Evolutionary conservation across 2,797 vertebrate species (phyloP).

Genomic region (Dendrocincla tyrannina): DNA sequence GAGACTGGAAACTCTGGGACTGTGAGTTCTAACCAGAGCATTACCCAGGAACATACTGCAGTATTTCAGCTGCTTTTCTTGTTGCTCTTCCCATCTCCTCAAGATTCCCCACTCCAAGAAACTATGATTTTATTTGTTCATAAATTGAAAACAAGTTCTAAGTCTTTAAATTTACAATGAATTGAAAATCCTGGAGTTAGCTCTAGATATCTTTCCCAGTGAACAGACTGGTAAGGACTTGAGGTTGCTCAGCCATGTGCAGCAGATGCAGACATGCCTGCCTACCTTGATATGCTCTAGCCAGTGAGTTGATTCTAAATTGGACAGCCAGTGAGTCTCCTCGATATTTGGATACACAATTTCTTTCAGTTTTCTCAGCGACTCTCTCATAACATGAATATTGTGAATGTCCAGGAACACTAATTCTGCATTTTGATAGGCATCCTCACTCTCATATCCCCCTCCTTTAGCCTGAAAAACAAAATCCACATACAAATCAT

Average conservation of each 20-base stretch:
- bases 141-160: background rate
- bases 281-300: constrained; percentile 96
- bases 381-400: constrained; percentile 98
- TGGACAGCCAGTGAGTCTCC: constrained; percentile 95
- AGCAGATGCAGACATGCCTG: background rate
- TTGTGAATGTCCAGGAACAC: constrained; percentile 98
- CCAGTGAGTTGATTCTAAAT: constrained; percentile 97
- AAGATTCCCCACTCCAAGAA: background rate
- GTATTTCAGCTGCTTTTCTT: background rate
- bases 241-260: background rate
- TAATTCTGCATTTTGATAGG: constrained; percentile 97
- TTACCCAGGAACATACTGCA: background rate
- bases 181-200: background rate
- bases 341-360: constrained; percentile 95
- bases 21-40: background rate
- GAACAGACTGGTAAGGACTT: background rate
- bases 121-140: background rate
- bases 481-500: background rate
- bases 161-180: background rate
- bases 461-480: constrained; percentile 92
- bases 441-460: constrained; percentile 96
- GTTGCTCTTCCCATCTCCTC: background rate
- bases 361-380: constrained; percentile 92
- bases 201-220: background rate
- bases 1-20: background rate